Evolutionary conservation across 2,797 vertebrate genomes (phyloP).

Genomic region (Borostomias antarcticus): DNA sequence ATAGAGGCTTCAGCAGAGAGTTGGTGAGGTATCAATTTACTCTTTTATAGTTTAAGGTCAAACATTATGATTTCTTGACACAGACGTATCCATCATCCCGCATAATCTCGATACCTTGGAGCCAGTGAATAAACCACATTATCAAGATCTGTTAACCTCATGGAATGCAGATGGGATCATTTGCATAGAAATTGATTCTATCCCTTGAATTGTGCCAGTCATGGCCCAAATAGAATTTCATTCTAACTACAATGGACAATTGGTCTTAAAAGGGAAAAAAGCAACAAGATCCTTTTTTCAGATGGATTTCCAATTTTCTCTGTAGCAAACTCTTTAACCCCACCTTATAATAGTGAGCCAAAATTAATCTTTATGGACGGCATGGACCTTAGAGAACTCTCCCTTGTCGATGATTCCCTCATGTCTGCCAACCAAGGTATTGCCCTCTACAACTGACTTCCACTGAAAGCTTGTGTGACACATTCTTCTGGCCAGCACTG

Average conservation of each 20-base stretch:
- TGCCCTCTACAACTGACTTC: constrained; percentile 37
- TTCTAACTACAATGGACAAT: constrained; percentile 71
- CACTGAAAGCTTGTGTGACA: constrained; percentile 34
- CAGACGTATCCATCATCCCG: constrained; percentile 68
- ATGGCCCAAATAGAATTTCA: constrained; percentile 68
- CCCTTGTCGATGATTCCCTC: constrained; percentile 34
- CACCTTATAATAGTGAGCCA: constrained; percentile 58
- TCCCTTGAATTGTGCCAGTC: constrained; percentile 66
- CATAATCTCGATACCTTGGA: constrained; percentile 64
- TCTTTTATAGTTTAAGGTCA: constrained; percentile 61
- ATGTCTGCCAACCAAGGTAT: constrained; percentile 49
- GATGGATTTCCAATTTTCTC: constrained; percentile 70
- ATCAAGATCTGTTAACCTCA: constrained; percentile 71
- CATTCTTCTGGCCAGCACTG: constrained; percentile 19
- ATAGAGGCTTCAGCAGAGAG: constrained; percentile 22
- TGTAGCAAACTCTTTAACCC: constrained; percentile 57
- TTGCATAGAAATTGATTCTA: constrained; percentile 84
- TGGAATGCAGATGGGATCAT: constrained; percentile 67
- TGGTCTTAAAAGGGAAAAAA: constrained; percentile 54
- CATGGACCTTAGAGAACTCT: constrained; percentile 30
- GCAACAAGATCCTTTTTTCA: constrained; percentile 57
- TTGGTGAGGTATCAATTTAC: constrained; percentile 67
- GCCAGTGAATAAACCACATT: constrained; percentile 73
- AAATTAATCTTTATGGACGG: constrained; percentile 52
- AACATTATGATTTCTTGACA: constrained; percentile 69